Evolutionary conservation across 2,113 vertebrate species (phyloP).

Genomic region (Oplegnathus fasciatus): DNA sequence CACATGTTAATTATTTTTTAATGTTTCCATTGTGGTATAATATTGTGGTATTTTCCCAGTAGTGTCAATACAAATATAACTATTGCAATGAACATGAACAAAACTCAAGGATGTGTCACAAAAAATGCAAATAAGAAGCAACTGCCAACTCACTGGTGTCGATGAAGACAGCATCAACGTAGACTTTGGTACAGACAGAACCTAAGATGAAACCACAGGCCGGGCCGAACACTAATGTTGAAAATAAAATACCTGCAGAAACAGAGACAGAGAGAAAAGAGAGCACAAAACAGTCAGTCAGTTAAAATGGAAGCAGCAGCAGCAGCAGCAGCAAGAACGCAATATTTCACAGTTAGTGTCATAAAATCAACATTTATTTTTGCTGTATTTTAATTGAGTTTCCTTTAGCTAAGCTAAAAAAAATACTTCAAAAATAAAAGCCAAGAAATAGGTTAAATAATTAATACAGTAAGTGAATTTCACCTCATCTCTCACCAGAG

Average conservation of each 20-base stretch:
- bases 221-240: constrained; percentile 84
- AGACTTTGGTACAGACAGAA: constrained; percentile 86
- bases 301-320: background rate
- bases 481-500: constrained; percentile 49
- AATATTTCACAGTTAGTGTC: background rate
- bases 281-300: background rate
- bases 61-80: background rate
- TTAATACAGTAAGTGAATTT: constrained; percentile 8
- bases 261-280: background rate
- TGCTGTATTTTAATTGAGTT: background rate
- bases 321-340: background rate
- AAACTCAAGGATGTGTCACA: background rate
- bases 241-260: constrained; percentile 84
- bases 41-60: background rate
- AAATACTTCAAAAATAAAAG: background rate
- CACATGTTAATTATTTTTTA: background rate
- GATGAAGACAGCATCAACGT: constrained; percentile 86
- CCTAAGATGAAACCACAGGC: constrained; percentile 86
- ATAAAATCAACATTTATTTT: background rate
- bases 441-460: background rate
- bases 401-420: background rate
- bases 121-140: background rate
- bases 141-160: constrained; percentile 81
- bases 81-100: background rate
- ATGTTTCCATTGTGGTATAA: background rate